These are phyloP conservation scores for Porites lobata DNA, from an alignment of 92 coral and sea anemone genomes.

Conservation along the genomic window DNA sequence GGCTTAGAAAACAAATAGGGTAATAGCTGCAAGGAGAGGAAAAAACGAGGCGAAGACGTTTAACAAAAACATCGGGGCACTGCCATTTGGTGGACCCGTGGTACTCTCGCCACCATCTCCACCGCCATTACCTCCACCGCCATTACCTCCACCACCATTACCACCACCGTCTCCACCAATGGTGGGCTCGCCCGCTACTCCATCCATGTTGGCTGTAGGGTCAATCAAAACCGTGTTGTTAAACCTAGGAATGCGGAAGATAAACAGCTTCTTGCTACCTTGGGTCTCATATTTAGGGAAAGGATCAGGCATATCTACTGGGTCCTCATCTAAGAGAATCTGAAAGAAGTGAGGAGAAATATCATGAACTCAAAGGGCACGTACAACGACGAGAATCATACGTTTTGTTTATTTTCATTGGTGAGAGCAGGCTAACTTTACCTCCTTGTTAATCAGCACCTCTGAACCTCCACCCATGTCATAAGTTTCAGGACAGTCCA, in stretches of 20 bases:
- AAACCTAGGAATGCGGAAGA: slow-evolving; percentile 56
- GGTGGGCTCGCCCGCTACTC: too few relatives aligned
- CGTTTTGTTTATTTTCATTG: not conserved
- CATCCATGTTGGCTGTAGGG: slow-evolving; percentile 1
- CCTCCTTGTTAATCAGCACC: not conserved
- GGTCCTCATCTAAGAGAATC: slow-evolving; percentile 15
- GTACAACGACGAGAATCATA: not conserved
- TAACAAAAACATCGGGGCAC: not conserved
- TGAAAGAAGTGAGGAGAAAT: not conserved
- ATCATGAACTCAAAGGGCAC: slow-evolving; percentile 24
- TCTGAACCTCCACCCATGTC: slow-evolving; percentile 12
- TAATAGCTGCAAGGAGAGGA: not conserved
- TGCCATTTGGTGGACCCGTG: not conserved
- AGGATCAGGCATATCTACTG: slow-evolving; percentile 24
- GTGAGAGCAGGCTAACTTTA: not conserved
- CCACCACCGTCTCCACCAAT: not conserved
- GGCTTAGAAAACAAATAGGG: not conserved
- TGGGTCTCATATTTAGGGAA: slow-evolving; percentile 18
- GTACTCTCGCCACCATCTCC: not conserved
- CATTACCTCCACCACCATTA: not conserved
- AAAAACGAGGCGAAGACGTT: not conserved
- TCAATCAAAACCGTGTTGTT: slow-evolving; percentile 23
- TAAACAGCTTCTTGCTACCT: not conserved
- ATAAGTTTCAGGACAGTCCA: not conserved
- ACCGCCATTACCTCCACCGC: not conserved